phyloP scores from a whole-genome alignment of 2,888 invertebrate genomes.

The Lepidonotus clava region DNA sequence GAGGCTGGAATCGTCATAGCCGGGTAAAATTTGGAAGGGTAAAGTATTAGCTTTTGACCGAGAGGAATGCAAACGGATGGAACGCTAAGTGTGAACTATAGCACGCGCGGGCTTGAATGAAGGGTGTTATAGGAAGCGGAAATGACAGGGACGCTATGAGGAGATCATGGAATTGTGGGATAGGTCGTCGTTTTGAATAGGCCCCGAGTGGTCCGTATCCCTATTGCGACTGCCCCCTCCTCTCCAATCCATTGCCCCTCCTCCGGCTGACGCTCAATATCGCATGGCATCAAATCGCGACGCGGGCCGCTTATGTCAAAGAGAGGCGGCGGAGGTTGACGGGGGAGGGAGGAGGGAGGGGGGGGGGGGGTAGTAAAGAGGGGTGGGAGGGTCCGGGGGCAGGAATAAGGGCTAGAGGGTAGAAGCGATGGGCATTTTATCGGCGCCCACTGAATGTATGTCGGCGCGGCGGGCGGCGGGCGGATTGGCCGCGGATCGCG shows the following conservation, averaged over 20 bases:
- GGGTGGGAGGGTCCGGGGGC: not conserved
- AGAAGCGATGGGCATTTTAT: conserved; percentile 41
- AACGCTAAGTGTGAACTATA: too few relatives aligned
- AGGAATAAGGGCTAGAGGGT: not conserved
- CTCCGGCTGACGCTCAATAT: not conserved
- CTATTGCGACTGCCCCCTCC: too few relatives aligned
- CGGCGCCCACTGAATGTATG: conserved; percentile 47
- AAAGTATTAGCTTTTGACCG: conserved; percentile 54
- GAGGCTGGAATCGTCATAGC: conserved; percentile 49
- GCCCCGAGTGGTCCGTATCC: conserved; percentile 45
- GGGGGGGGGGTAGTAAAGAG: not conserved
- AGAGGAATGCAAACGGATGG: conserved; percentile 28
- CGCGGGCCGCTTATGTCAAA: not conserved
- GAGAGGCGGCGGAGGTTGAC: not conserved
- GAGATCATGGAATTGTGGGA: conserved; percentile 52
- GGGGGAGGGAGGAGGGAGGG: not conserved
- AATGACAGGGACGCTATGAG: conserved; percentile 23
- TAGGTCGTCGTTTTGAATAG: conserved; percentile 28
- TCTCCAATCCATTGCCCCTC: not conserved
- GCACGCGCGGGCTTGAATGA: too few relatives aligned
- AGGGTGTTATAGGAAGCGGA: too few relatives aligned
- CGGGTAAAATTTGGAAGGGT: conserved; percentile 21
- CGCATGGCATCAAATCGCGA: conserved; percentile 41
- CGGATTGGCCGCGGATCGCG: conserved; percentile 47
- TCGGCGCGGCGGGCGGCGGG: not conserved